Base-by-base conservation (phyloP, 2,888 invertebrate genomes). In the Brachypalpus laphriformis region DNA sequence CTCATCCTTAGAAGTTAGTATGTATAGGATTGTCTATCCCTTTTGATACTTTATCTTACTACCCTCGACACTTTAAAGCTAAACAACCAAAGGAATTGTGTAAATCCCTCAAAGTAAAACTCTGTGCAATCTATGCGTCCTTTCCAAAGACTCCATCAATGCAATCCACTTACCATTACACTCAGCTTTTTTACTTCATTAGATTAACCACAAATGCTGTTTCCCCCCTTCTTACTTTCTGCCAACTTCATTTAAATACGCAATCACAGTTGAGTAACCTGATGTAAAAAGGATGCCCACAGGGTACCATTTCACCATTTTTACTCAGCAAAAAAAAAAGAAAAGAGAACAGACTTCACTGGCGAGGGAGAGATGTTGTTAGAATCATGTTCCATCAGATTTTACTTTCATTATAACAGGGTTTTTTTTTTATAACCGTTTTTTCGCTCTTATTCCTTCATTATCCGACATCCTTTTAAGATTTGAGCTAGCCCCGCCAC, bases 231-330 rank as follows among this genome's bases (percentile, higher is more conserved):
- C 14, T n/a, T 42, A 11, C 34, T n/a, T 28, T 20, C 22, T 57
- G 37, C n/a, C 56, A 75, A 47, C 28, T 65, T 77, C 51, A 77
- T 77, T 77, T 70, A 68, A 70, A 77, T 77, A 61, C 68, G 76
- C 76, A 77, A 68, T 76, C 68, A 77, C 68, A 61, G 51, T 34
- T 77, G 68, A 77, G 68, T 61, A 45, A 70, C 34, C 45, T 68
- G 45, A 61, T 61, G 68, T 61, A 61, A 77, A n/a, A 70, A 70
- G 61, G 59, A 61, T 61, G 42, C 61, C 68, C 68, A 51, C 68
- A 49, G 76, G 76, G 68, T 68, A n/a, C 31, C 42, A 54, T 70
- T 70, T 77, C 51, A 20, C 34, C 45, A 42, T 31, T 28, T n/a
- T 3, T 42, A 37, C 2, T 37, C 9, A 37, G 56, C 7, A 11